Evolutionary conservation across 2,113 vertebrate genomes (phyloP).

Genomic region (Hystrix cristata): DNA sequence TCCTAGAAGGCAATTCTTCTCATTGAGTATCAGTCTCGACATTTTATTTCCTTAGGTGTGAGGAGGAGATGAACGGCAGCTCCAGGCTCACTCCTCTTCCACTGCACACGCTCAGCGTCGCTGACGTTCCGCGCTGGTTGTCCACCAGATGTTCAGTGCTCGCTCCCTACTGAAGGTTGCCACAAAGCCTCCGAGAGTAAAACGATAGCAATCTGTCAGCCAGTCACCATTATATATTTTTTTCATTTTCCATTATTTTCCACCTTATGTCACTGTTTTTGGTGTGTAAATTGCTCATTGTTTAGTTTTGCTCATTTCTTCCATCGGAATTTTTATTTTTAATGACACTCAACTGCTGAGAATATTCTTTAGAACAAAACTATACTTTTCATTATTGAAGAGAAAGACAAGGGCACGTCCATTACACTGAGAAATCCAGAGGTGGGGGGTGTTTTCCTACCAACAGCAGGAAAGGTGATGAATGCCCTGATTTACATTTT

Average conservation of each 20-base stretch:
- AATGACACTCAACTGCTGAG: slow-evolving; percentile 78
- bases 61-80: slow-evolving; percentile 12
- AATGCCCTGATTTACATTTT: slow-evolving; percentile 83
- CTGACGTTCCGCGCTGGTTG: slow-evolving; percentile 87
- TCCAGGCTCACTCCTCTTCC: slow-evolving; percentile 32
- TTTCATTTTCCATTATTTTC: slow-evolving; percentile 87
- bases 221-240: slow-evolving; percentile 83
- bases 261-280: slow-evolving; percentile 89
- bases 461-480: slow-evolving; percentile 77
- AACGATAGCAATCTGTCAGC: slow-evolving; percentile 88
- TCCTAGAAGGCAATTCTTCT: slow-evolving; percentile 11
- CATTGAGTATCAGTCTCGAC: neutral
- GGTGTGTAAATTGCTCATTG: slow-evolving; percentile 79
- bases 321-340: slow-evolving; percentile 84
- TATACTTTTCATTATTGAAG: slow-evolving; percentile 34
- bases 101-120: slow-evolving; percentile 29
- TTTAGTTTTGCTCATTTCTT: slow-evolving; percentile 81
- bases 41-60: slow-evolving; percentile 32
- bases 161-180: slow-evolving; percentile 85
- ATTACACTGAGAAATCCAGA: slow-evolving; percentile 82
- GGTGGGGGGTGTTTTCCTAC: slow-evolving; percentile 65
- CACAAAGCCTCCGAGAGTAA: slow-evolving; percentile 87
- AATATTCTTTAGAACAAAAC: slow-evolving; percentile 62
- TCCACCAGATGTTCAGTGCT: slow-evolving; percentile 87
- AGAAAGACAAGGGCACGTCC: slow-evolving; percentile 66